Percentiles rank a stretch among this genome's conserved stretches.
phyloP scores from a whole-genome alignment of 2,888 invertebrate genomes.

The Tanaodytes sp. region DNA sequence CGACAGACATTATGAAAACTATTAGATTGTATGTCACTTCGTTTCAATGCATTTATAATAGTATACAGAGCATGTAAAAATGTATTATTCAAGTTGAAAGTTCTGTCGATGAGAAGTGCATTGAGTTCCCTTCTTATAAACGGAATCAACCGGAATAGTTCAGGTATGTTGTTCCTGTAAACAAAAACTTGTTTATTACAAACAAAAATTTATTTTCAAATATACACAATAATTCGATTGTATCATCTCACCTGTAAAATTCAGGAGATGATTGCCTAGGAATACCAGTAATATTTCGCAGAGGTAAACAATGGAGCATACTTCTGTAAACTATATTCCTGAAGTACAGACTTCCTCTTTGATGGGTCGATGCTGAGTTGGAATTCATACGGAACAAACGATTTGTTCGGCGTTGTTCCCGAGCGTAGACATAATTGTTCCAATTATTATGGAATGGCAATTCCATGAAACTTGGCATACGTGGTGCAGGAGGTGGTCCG shows the following conservation, averaged over 20 bases:
- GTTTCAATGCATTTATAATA: slow-evolving; percentile 15
- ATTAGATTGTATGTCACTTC: slow-evolving; percentile 17
- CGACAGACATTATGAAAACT: slow-evolving; percentile 13
- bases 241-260: slow-evolving; percentile 24
- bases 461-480: background rate
- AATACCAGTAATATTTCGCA: slow-evolving; percentile 15
- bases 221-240: too few species aligned
- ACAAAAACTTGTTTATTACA: too few species aligned
- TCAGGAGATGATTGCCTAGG: slow-evolving; percentile 17
- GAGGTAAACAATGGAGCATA: slow-evolving; percentile 1
- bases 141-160: slow-evolving; percentile 16
- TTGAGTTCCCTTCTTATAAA: slow-evolving; percentile 30
- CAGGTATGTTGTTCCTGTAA: slow-evolving; percentile 9
- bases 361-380: background rate
- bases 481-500: background rate
- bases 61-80: slow-evolving; percentile 1
- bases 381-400: background rate
- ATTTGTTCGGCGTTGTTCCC: background rate
- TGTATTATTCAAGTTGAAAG: background rate
- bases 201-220: too few species aligned
- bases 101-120: background rate
- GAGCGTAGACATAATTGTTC: background rate
- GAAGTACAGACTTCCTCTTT: slow-evolving; percentile 8
- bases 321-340: slow-evolving; percentile 11
- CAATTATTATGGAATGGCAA: slow-evolving; percentile 4